Percentiles rank a stretch among this genome's conserved stretches.
These are phyloP conservation scores for Onthophagus sagittarius DNA, from an alignment of 2,888 invertebrate species.

Conservation along the genomic window DNA sequence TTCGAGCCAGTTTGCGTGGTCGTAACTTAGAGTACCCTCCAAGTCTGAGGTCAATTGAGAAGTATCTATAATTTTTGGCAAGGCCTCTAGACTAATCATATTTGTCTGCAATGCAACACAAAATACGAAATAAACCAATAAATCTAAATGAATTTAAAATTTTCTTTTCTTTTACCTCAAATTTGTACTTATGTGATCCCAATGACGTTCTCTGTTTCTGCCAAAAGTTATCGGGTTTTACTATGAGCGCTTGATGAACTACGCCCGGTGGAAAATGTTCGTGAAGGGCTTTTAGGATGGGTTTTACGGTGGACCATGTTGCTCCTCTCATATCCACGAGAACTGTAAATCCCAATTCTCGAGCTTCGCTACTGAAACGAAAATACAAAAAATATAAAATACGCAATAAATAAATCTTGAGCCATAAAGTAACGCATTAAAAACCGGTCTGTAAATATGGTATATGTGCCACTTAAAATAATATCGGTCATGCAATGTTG, in stretches of 20 bases:
- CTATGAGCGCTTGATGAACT: slow-evolving; percentile 93
- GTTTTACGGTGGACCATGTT: slow-evolving; percentile 95
- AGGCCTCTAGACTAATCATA: slow-evolving; percentile 92
- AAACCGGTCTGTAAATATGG: not conserved
- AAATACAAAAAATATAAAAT: not conserved
- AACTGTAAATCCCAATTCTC: slow-evolving; percentile 88
- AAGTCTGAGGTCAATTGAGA: slow-evolving; percentile 90
- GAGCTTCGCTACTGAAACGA: slow-evolving; percentile 74
- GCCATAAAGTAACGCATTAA: not conserved
- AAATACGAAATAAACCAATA: slow-evolving; percentile 22
- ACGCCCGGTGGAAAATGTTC: slow-evolving; percentile 89
- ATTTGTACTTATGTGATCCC: slow-evolving; percentile 97
- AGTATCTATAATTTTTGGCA: slow-evolving; percentile 89
- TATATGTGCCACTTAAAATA: not conserved
- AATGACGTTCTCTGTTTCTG: slow-evolving; percentile 97
- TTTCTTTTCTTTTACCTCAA: slow-evolving; percentile 67
- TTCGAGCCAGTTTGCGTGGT: slow-evolving; percentile 97
- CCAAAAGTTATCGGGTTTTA: slow-evolving; percentile 99
- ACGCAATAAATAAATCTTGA: not conserved
- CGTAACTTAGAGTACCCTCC: slow-evolving; percentile 90
- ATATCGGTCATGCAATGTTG: not conserved
- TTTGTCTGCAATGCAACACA: slow-evolving; percentile 72
- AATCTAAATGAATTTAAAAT: not conserved
- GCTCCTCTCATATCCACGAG: slow-evolving; percentile 97
- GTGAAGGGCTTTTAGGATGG: slow-evolving; percentile 93